Evolutionary conservation across 2,888 invertebrate genomes (phyloP).

Genomic region (Aradus depressus): DNA sequence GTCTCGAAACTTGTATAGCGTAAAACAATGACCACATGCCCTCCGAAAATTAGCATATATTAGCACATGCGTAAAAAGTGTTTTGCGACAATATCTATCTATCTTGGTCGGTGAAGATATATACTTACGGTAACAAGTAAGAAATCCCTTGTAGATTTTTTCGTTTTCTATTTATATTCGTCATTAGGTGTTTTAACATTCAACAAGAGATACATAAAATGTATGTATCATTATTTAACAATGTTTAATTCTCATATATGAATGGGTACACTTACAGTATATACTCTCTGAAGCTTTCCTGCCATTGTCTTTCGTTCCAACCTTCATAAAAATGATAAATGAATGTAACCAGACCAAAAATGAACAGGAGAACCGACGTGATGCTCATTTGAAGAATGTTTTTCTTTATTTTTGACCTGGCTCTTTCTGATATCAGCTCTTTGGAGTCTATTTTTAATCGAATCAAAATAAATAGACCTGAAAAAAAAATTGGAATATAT

Average conservation of each 20-base stretch:
- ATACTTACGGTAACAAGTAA: no score
- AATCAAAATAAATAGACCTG: constrained; percentile 68
- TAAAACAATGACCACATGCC: no score
- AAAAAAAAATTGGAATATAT: constrained; percentile 30
- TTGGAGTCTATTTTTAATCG: constrained; percentile 69
- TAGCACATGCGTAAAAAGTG: no score
- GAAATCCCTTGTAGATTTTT: no score
- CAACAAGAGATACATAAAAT: no score
- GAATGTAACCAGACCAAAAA: constrained; percentile 68
- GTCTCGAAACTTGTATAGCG: no score
- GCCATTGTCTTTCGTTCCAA: constrained; percentile 63
- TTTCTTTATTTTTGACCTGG: constrained; percentile 72
- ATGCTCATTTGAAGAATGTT: constrained; percentile 76
- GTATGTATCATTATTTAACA: not conserved
- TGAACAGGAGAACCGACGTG: constrained; percentile 61
- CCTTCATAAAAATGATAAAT: constrained; percentile 77
- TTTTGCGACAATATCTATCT: no score
- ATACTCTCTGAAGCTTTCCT: constrained; percentile 59
- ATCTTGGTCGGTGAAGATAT: no score
- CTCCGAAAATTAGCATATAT: no score
- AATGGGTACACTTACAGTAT: constrained; percentile 57
- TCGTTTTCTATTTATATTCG: no score
- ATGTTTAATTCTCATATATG: not conserved
- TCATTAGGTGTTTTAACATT: no score
- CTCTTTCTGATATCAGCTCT: constrained; percentile 71